Conservation (phyloP, 2,888 invertebrate species). For the Aspidiotus rigidus region DNA sequence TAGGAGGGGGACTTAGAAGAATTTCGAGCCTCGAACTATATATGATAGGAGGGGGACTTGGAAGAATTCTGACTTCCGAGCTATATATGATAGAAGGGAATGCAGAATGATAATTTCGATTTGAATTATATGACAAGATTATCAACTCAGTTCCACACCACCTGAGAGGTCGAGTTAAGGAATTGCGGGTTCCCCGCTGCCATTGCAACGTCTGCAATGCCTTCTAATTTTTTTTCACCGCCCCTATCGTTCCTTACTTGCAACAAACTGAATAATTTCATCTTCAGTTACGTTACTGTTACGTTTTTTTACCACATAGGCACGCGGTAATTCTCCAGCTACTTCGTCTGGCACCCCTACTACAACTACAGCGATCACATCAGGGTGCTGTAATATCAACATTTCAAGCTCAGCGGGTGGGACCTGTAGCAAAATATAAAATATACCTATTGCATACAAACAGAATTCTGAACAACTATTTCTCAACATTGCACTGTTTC, state of each 20-base stretch:
- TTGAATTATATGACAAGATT: no score
- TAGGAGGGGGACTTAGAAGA: no score
- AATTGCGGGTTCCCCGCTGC: no score
- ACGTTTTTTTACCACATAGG: conserved; percentile 58
- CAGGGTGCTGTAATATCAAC: conserved; percentile 60
- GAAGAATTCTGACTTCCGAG: no score
- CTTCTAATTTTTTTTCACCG: conserved; percentile 5
- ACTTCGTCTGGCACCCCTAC: conserved; percentile 65
- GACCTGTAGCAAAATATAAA: conserved; percentile 48
- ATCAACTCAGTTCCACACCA: no score
- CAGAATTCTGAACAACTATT: conserved; percentile 36
- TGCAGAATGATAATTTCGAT: no score
- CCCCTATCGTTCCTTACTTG: neutral
- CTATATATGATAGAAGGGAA: no score
- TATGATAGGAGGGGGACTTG: no score
- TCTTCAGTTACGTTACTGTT: conserved; percentile 50
- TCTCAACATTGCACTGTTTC: neutral
- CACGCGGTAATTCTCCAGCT: conserved; percentile 65
- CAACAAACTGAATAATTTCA: conserved; percentile 43
- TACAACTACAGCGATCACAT: conserved; percentile 69
- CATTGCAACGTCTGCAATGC: no score
- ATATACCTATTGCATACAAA: no score
- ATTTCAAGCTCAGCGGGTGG: conserved; percentile 83
- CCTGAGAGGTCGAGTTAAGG: no score
- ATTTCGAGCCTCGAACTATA: no score